Conservation (phyloP, 2,888 invertebrate species). For the Lutraria lutraria region DNA sequence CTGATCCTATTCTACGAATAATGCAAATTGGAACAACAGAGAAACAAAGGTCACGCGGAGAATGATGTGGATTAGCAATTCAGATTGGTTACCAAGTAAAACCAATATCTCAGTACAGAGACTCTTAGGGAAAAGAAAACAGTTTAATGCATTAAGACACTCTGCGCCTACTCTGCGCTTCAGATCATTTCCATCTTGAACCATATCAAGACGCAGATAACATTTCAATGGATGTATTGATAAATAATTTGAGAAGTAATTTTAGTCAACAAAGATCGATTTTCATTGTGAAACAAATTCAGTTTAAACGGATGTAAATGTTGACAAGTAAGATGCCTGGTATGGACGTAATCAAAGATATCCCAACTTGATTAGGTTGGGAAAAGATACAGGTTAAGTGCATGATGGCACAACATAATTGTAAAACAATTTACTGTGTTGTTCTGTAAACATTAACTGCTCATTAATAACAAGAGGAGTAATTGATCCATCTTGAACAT, state of each 20-base stretch:
- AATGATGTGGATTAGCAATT: constrained; percentile 5
- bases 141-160: constrained; percentile 13
- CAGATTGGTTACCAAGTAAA: neutral
- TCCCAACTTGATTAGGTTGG: too few relatives aligned
- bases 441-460: too few relatives aligned
- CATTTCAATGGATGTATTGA: neutral
- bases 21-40: constrained; percentile 16
- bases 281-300: neutral
- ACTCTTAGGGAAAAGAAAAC: neutral
- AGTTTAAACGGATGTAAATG: neutral
- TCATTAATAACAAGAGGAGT: too few relatives aligned
- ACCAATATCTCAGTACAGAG: neutral
- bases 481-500: too few relatives aligned
- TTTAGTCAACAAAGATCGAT: neutral
- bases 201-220: neutral
- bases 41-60: neutral
- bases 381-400: too few relatives aligned
- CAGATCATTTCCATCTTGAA: neutral
- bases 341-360: too few relatives aligned
- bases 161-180: neutral
- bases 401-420: too few relatives aligned
- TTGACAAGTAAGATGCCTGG: neutral
- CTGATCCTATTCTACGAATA: neutral
- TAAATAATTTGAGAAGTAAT: neutral
- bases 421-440: too few relatives aligned